Base-by-base conservation (phyloP, 2,113 vertebrate genomes). In the Odocoileus hemionus region DNA sequence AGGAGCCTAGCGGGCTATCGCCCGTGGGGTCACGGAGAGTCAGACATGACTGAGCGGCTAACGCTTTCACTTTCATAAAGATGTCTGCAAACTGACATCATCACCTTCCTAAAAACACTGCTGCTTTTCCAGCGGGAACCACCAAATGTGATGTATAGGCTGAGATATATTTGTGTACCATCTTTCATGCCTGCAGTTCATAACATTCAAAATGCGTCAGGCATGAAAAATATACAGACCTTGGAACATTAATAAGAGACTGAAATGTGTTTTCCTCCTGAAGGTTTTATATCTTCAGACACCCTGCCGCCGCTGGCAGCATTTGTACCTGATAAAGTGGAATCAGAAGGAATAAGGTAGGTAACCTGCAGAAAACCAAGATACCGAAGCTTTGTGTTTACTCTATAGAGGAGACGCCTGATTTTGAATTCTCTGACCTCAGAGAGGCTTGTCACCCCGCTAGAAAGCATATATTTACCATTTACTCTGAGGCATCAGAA, bases 1-100 rank as follows among this genome's bases (percentile, higher is more conserved):
- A 39, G 10, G n/a, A 12, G 67, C n/a, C 67, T 70, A 36, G n/a
- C 2, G 0, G 67, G 19, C 67, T 39, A 12, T 1, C 6, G 19
- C 13, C 19, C 10, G 0, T 3, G 67, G 67, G 10, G 19, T 39
- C 67, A 39, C n/a, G 23, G 67, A 23, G n/a, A 70, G n/a, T 70
- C 67, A 39, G 19, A 70, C n/a, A 23, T 0, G 5, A 39, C n/a
- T 23, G 10, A 70, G n/a, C 1, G 0, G 23, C 5, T 36, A 36
- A 70, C 64, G 2, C 17, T 70, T 10, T 39, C n/a, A 36, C 19
- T 39, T 70, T 70, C 10, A 14, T 30, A 84, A 76, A 47, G 23
- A 47, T 10, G 45, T 45, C 43, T 17, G 23, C 30, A 33, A 25
- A 9, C 7, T 45, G 6, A 30, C 25, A 21, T 1, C 4, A 11